A percentile compares a stretch with the other conserved stretches of the same genome.
Conservation (phyloP, 2,888 invertebrate genomes). For the Calliphora vomitoria region DNA sequence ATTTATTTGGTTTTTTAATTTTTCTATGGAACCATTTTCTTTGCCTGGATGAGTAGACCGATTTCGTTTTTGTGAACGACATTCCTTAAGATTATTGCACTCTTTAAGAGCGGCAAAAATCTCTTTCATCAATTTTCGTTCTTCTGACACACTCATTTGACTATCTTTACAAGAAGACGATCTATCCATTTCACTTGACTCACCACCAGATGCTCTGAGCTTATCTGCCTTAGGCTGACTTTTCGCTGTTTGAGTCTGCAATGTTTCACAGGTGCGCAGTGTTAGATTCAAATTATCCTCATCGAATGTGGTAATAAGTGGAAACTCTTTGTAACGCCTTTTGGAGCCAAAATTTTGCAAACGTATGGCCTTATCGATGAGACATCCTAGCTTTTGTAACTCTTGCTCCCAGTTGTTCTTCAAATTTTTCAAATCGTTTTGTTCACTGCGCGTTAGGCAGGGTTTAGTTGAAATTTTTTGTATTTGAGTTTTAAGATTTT, state of each 20-base stretch:
- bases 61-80: slow-evolving; percentile 23
- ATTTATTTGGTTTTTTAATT: slow-evolving; percentile 78
- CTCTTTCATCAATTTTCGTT: slow-evolving; percentile 54
- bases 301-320: slow-evolving; percentile 81
- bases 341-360: slow-evolving; percentile 82
- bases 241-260: slow-evolving; percentile 44
- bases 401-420: slow-evolving; percentile 82
- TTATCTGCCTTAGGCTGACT: background rate
- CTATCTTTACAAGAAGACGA: slow-evolving; percentile 2
- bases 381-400: slow-evolving; percentile 80
- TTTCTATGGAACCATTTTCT: slow-evolving; percentile 74
- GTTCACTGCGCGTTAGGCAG: slow-evolving; percentile 79
- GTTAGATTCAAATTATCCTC: slow-evolving; percentile 80
- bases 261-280: slow-evolving; percentile 54
- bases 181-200: slow-evolving; percentile 68
- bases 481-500: slow-evolving; percentile 80
- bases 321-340: slow-evolving; percentile 79
- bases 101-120: slow-evolving; percentile 55
- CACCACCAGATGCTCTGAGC: slow-evolving; percentile 67
- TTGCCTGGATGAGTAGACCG: background rate
- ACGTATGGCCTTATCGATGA: slow-evolving; percentile 79
- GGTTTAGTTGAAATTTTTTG: slow-evolving; percentile 78
- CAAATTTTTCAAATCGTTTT: slow-evolving; percentile 79
- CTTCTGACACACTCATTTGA: slow-evolving; percentile 53
- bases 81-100: slow-evolving; percentile 25